Conservation (phyloP, 2,113 vertebrate species). For the Diadophis punctatus region DNA sequence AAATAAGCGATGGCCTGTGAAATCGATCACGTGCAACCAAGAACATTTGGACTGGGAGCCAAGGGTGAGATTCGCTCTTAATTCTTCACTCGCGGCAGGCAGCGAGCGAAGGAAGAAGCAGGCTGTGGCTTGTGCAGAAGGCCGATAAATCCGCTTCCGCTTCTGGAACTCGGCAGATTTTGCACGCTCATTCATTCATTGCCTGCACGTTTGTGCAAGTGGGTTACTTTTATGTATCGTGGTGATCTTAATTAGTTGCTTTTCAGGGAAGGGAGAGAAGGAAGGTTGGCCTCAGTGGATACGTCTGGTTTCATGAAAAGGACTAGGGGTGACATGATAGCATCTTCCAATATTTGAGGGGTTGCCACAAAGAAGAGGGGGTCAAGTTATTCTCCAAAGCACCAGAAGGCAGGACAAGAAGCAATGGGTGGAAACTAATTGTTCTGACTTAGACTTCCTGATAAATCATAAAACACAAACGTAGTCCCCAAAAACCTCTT, state of each 20-base stretch:
- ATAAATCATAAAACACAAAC: too few species aligned
- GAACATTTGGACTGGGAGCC: background rate
- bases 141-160: background rate
- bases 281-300: background rate
- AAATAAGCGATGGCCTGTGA: background rate
- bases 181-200: background rate
- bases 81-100: background rate
- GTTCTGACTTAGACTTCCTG: too few species aligned
- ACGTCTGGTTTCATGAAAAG: too few species aligned
- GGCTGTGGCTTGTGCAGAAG: background rate
- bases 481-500: too few species aligned
- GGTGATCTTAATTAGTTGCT: background rate
- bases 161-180: background rate
- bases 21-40: background rate
- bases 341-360: too few species aligned
- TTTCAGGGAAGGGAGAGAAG: background rate
- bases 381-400: too few species aligned
- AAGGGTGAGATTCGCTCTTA: background rate
- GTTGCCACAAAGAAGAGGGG: too few species aligned
- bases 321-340: too few species aligned
- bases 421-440: too few species aligned
- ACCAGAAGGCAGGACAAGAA: too few species aligned
- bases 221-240: background rate
- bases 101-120: background rate
- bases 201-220: background rate